Percentiles rank a stretch among this genome's conserved stretches.
Conservation (phyloP, 2,797 vertebrate species). For the Natrix natrix region DNA sequence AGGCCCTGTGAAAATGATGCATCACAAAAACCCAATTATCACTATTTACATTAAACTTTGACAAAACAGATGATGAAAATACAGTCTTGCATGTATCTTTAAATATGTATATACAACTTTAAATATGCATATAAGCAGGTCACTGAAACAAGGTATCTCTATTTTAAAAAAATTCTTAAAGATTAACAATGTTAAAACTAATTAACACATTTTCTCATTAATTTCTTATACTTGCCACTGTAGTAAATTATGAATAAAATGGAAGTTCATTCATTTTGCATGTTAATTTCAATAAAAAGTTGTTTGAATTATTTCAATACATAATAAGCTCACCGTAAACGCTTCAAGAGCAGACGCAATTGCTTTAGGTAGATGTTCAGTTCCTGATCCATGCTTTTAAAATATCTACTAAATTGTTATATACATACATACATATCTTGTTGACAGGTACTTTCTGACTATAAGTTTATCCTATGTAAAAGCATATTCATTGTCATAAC, state of each 20-base stretch:
- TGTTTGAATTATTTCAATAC: background rate
- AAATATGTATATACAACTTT: background rate
- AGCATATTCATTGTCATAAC: background rate
- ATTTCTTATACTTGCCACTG: background rate
- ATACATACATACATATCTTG: background rate
- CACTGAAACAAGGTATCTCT: background rate
- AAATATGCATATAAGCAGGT: background rate
- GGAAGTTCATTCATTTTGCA: background rate
- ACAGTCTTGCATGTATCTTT: background rate
- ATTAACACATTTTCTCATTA: slow-evolving; percentile 18
- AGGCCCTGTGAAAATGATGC: background rate
- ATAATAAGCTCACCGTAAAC: background rate
- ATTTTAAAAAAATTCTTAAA: background rate
- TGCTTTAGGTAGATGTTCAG: background rate
- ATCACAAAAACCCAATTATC: background rate
- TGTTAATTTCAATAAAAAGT: background rate
- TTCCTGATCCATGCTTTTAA: background rate
- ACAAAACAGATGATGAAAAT: background rate
- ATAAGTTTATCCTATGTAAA: background rate
- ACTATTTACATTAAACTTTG: background rate
- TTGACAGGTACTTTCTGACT: background rate
- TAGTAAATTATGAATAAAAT: slow-evolving; percentile 4
- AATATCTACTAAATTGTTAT: background rate
- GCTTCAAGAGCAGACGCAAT: background rate
- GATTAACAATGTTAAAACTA: slow-evolving; percentile 1